Conservation (phyloP, 2,888 invertebrate species). For the Eristalinus sepulchralis region DNA sequence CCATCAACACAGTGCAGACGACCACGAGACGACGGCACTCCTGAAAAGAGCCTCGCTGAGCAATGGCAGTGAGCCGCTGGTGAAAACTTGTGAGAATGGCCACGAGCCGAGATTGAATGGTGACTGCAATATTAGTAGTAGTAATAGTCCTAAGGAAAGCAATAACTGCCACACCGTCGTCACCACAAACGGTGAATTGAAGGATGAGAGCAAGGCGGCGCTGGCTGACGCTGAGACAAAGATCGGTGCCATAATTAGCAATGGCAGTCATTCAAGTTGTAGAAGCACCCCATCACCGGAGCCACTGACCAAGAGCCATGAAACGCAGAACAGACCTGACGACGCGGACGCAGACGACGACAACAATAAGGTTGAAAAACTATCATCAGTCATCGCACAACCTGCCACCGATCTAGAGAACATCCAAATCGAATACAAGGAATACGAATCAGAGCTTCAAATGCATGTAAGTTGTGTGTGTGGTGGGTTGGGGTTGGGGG, state of each 20-base stretch:
- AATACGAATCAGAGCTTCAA: slow-evolving; percentile 97
- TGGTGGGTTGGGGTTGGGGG: neutral
- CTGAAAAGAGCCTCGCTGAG: slow-evolving; percentile 18
- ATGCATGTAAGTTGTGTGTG: slow-evolving; percentile 88
- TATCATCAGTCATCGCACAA: slow-evolving; percentile 47
- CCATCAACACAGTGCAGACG: slow-evolving; percentile 18
- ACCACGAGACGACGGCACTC: slow-evolving; percentile 11
- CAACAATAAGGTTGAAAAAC: slow-evolving; percentile 33
- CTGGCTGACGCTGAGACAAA: neutral
- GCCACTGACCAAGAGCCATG: slow-evolving; percentile 16
- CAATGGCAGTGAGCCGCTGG: slow-evolving; percentile 21
- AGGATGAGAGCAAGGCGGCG: neutral
- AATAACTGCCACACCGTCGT: slow-evolving; percentile 72
- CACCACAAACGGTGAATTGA: neutral
- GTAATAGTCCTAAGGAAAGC: slow-evolving; percentile 72
- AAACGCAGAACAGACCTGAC: neutral
- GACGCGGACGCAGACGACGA: neutral
- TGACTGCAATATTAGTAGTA: slow-evolving; percentile 67
- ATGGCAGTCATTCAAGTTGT: slow-evolving; percentile 54
- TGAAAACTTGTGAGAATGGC: slow-evolving; percentile 44
- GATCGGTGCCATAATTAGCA: slow-evolving; percentile 24
- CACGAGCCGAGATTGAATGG: slow-evolving; percentile 65
- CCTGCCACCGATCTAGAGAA: slow-evolving; percentile 72
- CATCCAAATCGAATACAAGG: slow-evolving; percentile 83
- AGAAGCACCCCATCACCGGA: slow-evolving; percentile 61